Conservation (phyloP, 2,797 vertebrate species). For the Chelmon rostratus region DNA sequence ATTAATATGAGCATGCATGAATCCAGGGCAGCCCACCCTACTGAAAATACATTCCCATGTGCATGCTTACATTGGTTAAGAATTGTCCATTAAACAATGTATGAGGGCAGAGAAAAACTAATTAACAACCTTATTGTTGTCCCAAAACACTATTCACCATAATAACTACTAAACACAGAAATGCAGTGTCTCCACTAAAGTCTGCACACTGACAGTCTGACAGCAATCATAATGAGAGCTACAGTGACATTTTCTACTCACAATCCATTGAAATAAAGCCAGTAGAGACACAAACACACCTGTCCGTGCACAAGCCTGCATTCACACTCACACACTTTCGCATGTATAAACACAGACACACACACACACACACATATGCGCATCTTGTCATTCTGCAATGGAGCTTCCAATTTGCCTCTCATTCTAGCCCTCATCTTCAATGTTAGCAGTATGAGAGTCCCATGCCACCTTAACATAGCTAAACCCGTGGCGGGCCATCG, state of each 20-base stretch:
- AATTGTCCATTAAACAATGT: conserved; percentile 78
- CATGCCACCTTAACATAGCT: conserved; percentile 68
- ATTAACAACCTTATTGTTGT: conserved; percentile 22
- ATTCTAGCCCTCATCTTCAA: conserved; percentile 72
- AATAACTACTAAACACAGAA: conserved; percentile 33
- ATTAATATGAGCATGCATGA: background rate
- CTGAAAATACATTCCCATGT: background rate
- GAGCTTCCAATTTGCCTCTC: conserved; percentile 64
- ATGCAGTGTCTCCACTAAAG: conserved; percentile 33
- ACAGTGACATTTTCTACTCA: conserved; percentile 35
- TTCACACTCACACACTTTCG: conserved; percentile 11
- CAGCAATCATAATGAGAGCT: conserved; percentile 42
- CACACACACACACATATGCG: conserved; percentile 31
- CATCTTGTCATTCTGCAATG: conserved; percentile 57
- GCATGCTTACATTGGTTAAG: background rate
- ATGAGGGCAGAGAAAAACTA: conserved; percentile 4
- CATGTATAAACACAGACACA: conserved; percentile 24
- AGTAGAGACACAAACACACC: conserved; percentile 31
- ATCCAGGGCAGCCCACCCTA: background rate
- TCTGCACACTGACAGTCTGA: conserved; percentile 46
- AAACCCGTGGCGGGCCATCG: conserved; percentile 60
- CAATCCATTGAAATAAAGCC: conserved; percentile 42
- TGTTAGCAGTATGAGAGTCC: conserved; percentile 64
- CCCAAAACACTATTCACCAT: conserved; percentile 13
- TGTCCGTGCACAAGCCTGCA: conserved; percentile 30